These are phyloP conservation scores for Poecile atricapillus DNA, from an alignment of 2,113 vertebrate species.

Conservation along the genomic window DNA sequence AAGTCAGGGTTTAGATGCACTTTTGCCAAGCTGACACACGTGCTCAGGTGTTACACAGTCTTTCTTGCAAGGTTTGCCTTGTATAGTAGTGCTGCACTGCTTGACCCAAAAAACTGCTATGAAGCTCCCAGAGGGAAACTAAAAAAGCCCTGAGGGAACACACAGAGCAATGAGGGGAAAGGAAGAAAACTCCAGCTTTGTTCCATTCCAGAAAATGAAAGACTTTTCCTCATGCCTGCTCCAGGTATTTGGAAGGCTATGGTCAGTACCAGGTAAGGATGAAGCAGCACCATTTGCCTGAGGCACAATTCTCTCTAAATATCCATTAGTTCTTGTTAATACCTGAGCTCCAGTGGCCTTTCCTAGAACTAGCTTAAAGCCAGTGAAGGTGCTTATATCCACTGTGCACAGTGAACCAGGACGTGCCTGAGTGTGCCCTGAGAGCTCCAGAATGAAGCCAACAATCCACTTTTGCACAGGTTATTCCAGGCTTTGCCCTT, in stretches of 20 bases:
- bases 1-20: background rate
- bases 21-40: background rate
- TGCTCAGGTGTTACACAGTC: background rate
- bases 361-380: background rate
- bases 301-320: background rate
- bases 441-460: background rate
- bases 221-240: background rate
- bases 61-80: background rate
- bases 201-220: background rate
- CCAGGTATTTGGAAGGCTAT: background rate
- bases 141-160: background rate
- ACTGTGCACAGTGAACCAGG: rapidly evolving
- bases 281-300: background rate
- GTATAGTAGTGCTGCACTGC: background rate
- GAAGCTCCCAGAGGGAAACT: background rate
- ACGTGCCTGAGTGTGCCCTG: background rate
- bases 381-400: background rate
- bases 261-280: background rate
- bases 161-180: background rate
- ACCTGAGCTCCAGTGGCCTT: background rate
- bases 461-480: background rate
- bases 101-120: background rate
- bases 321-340: background rate
- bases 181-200: background rate
- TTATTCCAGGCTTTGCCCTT: background rate